These are phyloP conservation scores for Mechanitis messenoides DNA, from an alignment of 2,888 invertebrate species.

Conservation along the genomic window DNA sequence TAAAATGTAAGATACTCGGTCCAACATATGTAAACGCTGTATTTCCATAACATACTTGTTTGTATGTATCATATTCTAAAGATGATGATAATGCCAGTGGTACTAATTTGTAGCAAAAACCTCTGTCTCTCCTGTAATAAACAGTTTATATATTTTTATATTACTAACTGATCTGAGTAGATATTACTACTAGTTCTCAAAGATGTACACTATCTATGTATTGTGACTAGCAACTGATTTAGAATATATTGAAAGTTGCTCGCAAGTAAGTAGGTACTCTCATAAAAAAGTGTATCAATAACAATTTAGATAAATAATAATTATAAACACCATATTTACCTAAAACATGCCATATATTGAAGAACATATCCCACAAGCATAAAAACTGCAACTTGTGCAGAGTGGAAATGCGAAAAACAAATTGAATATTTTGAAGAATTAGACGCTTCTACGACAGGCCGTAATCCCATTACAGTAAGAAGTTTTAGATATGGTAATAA, in stretches of 20 bases:
- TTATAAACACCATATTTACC: conserved; percentile 58
- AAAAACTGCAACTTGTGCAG: conserved; percentile 79
- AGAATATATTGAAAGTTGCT: too few relatives aligned
- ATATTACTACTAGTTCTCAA: too few relatives aligned
- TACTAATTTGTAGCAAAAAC: conserved; percentile 80
- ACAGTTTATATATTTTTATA: too few relatives aligned
- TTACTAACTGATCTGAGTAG: too few relatives aligned
- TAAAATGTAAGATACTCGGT: conserved; percentile 83
- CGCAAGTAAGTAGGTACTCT: too few relatives aligned
- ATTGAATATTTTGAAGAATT: conserved; percentile 78
- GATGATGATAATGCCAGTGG: conserved; percentile 61
- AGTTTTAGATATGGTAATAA: conserved; percentile 85
- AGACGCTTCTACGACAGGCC: conserved; percentile 80
- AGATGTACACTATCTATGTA: too few relatives aligned
- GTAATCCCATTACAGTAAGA: conserved; percentile 84
- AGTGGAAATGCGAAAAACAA: conserved; percentile 81
- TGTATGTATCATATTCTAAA: conserved; percentile 68
- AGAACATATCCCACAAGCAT: conserved; percentile 84
- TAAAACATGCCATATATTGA: conserved; percentile 87
- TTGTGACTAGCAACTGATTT: too few relatives aligned
- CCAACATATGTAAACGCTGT: conserved; percentile 83
- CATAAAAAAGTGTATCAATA: too few relatives aligned
- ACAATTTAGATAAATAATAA: too few relatives aligned
- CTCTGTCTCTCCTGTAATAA: conserved; percentile 78
- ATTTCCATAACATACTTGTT: conserved; percentile 82